Conservation (phyloP, 2,888 invertebrate species). For the Hyles lineata region DNA sequence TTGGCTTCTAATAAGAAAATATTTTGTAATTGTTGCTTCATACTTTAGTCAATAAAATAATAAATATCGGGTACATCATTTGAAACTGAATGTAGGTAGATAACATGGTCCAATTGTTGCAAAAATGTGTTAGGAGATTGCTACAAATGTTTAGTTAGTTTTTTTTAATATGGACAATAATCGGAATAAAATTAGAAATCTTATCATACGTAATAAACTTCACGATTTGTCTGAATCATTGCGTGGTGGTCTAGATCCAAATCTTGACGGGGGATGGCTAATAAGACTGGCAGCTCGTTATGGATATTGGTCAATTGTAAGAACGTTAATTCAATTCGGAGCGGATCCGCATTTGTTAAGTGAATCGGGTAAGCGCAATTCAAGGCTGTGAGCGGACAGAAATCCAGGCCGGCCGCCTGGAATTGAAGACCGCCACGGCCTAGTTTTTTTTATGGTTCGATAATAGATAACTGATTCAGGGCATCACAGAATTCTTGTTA, state of each 20-base stretch:
- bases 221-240: conserved; percentile 60
- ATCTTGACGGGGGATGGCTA: conserved; percentile 76
- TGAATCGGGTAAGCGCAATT: conserved; percentile 65
- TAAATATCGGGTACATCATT: no score
- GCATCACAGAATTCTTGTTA: not conserved
- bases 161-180: conserved; percentile 55
- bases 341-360: conserved; percentile 75
- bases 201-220: conserved; percentile 61
- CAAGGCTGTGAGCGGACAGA: not conserved
- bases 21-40: no score
- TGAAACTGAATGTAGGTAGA: not conserved
- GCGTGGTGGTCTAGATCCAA: conserved; percentile 69
- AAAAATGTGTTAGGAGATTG: no score
- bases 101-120: no score
- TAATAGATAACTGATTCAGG: not conserved
- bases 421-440: no score
- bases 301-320: conserved; percentile 65
- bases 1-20: no score
- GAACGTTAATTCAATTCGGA: conserved; percentile 66
- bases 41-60: no score
- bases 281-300: conserved; percentile 73
- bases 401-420: no score
- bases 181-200: conserved; percentile 55
- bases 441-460: not conserved
- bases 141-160: no score